Evolutionary conservation across 2,797 vertebrate genomes (phyloP).

Genomic region (Falco naumanni): DNA sequence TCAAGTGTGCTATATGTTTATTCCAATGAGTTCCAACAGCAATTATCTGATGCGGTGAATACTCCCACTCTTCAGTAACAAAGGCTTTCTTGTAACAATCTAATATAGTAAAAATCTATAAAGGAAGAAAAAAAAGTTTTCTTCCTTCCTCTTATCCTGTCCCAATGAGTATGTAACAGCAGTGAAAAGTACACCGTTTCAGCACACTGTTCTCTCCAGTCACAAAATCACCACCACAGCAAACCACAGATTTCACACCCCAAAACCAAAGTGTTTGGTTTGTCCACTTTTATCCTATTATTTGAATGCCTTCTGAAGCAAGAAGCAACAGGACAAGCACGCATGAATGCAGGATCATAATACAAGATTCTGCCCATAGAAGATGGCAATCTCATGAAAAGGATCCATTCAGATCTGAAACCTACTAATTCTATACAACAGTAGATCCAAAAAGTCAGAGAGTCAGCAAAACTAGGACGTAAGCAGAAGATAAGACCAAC

Average conservation of each 20-base stretch:
- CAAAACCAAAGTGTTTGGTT: background rate
- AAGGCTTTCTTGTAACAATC: constrained; percentile 83
- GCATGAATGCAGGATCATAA: rapidly evolving
- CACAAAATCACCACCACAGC: background rate
- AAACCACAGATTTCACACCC: background rate
- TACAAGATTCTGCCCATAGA: background rate
- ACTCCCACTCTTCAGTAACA: constrained; percentile 63
- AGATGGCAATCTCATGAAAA: background rate
- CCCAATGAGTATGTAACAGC: background rate
- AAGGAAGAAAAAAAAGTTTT: background rate
- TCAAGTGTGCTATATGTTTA: constrained; percentile 74
- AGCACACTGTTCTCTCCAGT: background rate
- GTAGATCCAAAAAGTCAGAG: background rate
- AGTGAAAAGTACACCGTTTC: background rate
- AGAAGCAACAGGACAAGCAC: background rate
- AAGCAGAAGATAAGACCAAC: background rate
- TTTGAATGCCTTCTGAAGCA: background rate
- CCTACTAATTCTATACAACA: background rate
- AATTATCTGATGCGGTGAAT: constrained; percentile 82
- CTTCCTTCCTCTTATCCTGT: background rate
- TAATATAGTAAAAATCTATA: constrained; percentile 84
- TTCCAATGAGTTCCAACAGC: constrained; percentile 85
- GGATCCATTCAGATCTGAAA: background rate
- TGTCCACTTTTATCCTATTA: background rate
- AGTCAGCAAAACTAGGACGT: background rate